These are phyloP conservation scores for Crotalus horridus DNA, from an alignment of 2,113 vertebrate species.

Conservation along the genomic window DNA sequence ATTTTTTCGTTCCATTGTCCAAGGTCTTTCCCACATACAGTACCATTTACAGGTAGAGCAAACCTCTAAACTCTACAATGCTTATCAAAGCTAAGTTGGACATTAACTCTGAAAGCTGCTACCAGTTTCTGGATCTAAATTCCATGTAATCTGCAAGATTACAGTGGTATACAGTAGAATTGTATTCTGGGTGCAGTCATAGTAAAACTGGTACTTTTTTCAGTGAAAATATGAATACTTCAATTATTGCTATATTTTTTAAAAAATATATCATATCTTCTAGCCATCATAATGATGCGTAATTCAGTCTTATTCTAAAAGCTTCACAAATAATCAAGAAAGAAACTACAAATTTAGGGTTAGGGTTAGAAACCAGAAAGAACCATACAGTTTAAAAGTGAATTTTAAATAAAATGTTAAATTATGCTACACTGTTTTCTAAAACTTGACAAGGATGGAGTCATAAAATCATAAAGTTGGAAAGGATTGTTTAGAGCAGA, in stretches of 20 bases:
- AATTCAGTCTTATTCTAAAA: not conserved
- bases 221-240: slow-evolving; percentile 42
- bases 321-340: not conserved
- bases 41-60: not conserved
- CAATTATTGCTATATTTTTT: slow-evolving; percentile 35
- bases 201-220: slow-evolving; percentile 35
- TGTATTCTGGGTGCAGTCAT: not conserved
- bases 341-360: too few species aligned
- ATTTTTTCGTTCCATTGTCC: not conserved
- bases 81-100: not conserved
- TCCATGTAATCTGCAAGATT: not conserved
- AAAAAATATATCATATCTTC: not conserved
- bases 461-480: not conserved
- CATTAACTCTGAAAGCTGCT: not conserved
- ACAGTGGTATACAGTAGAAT: not conserved
- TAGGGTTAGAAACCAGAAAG: not conserved
- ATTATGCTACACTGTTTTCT: not conserved
- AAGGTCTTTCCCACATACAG: not conserved
- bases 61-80: not conserved
- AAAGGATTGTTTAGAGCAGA: not conserved
- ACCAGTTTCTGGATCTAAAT: not conserved
- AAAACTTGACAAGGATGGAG: not conserved
- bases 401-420: not conserved
- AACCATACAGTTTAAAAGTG: not conserved
- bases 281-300: not conserved